Conservation (phyloP, 2,888 invertebrate genomes). For the Ornithoptera alexandrae region DNA sequence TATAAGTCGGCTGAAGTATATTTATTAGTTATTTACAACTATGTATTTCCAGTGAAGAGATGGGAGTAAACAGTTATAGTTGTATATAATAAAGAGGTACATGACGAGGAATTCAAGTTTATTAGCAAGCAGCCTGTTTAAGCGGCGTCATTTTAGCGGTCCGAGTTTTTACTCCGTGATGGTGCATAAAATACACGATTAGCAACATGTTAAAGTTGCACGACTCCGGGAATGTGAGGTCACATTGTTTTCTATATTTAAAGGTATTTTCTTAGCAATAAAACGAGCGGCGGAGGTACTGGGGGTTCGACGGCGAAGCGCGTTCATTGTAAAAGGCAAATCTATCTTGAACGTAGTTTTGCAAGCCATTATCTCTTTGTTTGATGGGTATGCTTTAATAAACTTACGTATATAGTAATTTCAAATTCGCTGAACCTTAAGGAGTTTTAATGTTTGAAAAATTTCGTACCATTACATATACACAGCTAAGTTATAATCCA, state of each 20-base stretch:
- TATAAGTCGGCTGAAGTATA: no score
- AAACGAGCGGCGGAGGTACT: conserved; percentile 34
- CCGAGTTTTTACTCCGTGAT: conserved; percentile 55
- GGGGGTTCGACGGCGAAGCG: conserved; percentile 16
- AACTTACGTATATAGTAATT: neutral
- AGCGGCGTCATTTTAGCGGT: conserved; percentile 49
- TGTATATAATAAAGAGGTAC: neutral
- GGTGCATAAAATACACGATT: conserved; percentile 67
- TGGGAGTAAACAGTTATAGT: neutral
- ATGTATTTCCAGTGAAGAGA: no score
- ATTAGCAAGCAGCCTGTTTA: neutral
- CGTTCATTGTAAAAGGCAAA: conserved; percentile 12
- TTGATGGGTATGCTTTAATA: conserved; percentile 6
- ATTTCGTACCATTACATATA: no score
- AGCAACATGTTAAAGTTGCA: conserved; percentile 59
- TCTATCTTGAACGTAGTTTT: conserved; percentile 13
- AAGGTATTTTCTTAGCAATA: conserved; percentile 48
- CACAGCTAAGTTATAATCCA: no score
- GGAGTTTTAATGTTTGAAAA: neutral
- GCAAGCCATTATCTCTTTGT: conserved; percentile 13
- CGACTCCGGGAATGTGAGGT: conserved; percentile 52
- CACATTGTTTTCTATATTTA: conserved; percentile 55
- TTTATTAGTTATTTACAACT: no score
- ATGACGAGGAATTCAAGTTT: neutral
- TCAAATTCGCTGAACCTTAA: neutral